phyloP scores from a whole-genome alignment of 2,797 vertebrate genomes.

The Brotogeris chrysoptera region DNA sequence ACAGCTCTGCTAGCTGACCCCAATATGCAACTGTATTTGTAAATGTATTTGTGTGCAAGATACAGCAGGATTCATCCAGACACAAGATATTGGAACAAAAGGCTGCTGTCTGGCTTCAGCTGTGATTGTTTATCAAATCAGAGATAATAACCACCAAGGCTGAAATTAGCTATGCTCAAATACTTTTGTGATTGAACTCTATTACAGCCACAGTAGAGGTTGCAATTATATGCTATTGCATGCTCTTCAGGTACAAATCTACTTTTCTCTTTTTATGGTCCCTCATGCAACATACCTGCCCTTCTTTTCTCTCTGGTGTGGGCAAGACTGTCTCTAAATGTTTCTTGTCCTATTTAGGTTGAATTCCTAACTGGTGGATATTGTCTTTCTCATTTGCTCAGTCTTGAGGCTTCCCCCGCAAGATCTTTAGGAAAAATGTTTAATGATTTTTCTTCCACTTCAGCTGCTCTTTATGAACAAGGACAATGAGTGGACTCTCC shows the following conservation, averaged over 20 bases:
- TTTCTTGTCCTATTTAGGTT: neutral
- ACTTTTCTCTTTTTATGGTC: neutral
- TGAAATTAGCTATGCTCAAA: neutral
- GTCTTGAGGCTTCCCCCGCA: neutral
- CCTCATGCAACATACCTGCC: neutral
- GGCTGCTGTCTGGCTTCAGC: neutral
- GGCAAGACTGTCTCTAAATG: neutral
- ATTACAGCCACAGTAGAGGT: neutral
- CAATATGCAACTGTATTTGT: neutral
- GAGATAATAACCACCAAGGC: neutral
- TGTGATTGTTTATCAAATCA: neutral
- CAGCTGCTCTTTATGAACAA: neutral
- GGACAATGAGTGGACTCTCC: neutral
- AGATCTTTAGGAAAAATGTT: neutral
- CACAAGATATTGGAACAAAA: neutral
- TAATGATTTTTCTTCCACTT: neutral
- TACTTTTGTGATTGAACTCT: neutral
- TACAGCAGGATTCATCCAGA: neutral
- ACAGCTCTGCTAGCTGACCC: neutral
- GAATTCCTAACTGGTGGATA: neutral
- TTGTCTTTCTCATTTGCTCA: neutral
- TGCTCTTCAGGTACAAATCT: neutral
- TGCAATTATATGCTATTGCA: neutral
- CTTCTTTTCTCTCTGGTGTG: fast-evolving
- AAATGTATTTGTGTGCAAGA: neutral